These are phyloP conservation scores for Stictonetta naevosa DNA, from an alignment of 2,113 vertebrate genomes.

Conservation along the genomic window DNA sequence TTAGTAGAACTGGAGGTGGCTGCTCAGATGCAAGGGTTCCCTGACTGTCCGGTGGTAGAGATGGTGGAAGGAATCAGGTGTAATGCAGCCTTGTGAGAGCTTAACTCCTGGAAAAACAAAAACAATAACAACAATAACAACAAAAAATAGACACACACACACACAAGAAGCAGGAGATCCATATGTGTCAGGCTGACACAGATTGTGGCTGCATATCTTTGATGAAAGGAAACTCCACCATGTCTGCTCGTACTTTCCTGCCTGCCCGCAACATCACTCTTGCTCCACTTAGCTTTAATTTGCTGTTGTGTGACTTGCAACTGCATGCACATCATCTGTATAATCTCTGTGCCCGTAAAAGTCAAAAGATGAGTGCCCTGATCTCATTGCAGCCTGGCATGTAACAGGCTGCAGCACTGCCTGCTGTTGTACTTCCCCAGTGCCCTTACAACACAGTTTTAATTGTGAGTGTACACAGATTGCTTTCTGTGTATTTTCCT, in stretches of 20 bases:
- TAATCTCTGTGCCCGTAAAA: not conserved
- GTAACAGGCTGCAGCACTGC: not conserved
- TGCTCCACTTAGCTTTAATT: too few relatives aligned
- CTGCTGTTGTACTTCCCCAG: not conserved
- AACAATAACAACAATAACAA: too few relatives aligned
- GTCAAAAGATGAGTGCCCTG: not conserved
- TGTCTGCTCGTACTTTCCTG: too few relatives aligned
- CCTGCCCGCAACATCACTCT: too few relatives aligned
- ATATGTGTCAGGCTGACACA: too few relatives aligned
- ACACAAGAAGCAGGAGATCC: too few relatives aligned
- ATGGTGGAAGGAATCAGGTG: not conserved
- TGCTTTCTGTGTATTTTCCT: not conserved
- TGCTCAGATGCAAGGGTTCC: not conserved
- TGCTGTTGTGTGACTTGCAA: too few relatives aligned
- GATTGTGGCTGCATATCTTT: too few relatives aligned
- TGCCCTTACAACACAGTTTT: not conserved
- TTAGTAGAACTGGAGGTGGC: not conserved
- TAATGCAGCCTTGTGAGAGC: not conserved
- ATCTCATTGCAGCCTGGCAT: not conserved
- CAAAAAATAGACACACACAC: too few relatives aligned
- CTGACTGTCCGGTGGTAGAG: not conserved
- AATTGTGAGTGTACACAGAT: not conserved
- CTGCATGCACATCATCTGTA: not conserved
- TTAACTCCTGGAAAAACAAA: not conserved
- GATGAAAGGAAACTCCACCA: too few relatives aligned